Evolutionary conservation across 2,888 invertebrate species (phyloP), one percentile per base, ranked within the genome.

Genomic region (Philopedon plagiatum): DNA sequence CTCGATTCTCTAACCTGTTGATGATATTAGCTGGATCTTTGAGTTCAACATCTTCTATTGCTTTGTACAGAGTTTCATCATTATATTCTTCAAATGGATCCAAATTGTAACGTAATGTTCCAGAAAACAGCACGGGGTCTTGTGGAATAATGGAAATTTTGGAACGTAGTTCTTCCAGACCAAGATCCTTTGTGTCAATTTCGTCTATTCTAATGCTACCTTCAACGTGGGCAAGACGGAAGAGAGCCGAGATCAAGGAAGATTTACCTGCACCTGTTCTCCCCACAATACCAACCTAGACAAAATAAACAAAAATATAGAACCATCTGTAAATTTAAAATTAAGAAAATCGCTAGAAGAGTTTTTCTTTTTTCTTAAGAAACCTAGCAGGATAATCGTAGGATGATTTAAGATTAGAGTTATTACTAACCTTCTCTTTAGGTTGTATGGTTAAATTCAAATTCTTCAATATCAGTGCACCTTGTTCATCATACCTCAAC

Each of bases 201-300:
- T 87, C 91, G 81, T 96, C 95, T 73, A 96, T 93, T 26, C 88
- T 83, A 21, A 95, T 89, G 39, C 87, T 86, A 1, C 95, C 95
- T 72, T 90, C 90, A 2, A 91, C 88, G 67, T 92, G 90, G 0
- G 92, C 90, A 69, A 95, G 86, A 1, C 94, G 89, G 86, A 95
- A 95, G 61, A 96, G 85, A n/a, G 93, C 92, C 0, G 92, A 90
- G 74, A 94, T 92, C n/a, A 94, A 85, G 0, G 93, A 93, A 0
- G 93, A 93, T 83, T 94, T 94, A 0, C 94, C 95, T 0, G 95
- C 94, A n/a, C n/a, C n/a, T n/a, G n/a, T n/a, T n/a, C n/a, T n/a
- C n/a, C n/a, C n/a, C n/a, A n/a, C n/a, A n/a, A 1, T 92, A 9
- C 94, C 94, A 68, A 94, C 89, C 91, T 94, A 84, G 76, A 86